Conservation (phyloP, 2,888 invertebrate species). For the Andrena trimmerana region DNA sequence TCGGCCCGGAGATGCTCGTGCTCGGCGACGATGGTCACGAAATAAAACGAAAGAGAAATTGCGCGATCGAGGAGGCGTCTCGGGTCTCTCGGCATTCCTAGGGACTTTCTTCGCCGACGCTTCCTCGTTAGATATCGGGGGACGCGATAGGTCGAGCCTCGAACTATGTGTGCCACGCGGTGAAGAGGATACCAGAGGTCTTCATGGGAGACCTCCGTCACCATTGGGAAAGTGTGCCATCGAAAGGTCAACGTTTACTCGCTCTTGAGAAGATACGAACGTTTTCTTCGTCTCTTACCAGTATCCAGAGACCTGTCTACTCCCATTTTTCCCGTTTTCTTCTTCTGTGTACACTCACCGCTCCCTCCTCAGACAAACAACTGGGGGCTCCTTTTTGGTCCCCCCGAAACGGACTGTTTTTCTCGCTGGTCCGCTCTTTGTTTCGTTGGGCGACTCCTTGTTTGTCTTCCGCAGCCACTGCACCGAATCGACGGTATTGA, state of each 20-base stretch:
- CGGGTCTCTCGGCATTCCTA: slow-evolving; percentile 46
- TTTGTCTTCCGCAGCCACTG: not conserved
- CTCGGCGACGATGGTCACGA: slow-evolving; percentile 18
- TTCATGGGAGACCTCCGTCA: slow-evolving; percentile 55
- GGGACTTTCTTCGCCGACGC: slow-evolving; percentile 56
- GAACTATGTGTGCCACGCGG: slow-evolving; percentile 68
- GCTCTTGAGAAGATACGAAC: slow-evolving; percentile 37
- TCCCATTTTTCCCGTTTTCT: slow-evolving; percentile 8
- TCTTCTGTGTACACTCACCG: slow-evolving; percentile 15
- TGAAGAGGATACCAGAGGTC: slow-evolving; percentile 61
- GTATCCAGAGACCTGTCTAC: slow-evolving; percentile 20
- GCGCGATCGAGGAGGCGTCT: slow-evolving; percentile 30
- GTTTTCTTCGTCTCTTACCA: slow-evolving; percentile 53
- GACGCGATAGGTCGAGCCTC: slow-evolving; percentile 62
- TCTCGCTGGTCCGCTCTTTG: slow-evolving; percentile 1
- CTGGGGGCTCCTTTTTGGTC: not conserved
- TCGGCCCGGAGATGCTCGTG: slow-evolving; percentile 2
- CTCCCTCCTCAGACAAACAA: not conserved
- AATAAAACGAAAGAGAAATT: slow-evolving; percentile 60
- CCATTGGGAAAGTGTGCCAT: slow-evolving; percentile 80
- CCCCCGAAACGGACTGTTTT: slow-evolving; percentile 6
- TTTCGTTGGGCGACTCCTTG: slow-evolving; percentile 11
- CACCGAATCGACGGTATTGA: slow-evolving; percentile 4
- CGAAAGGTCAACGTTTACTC: slow-evolving; percentile 79
- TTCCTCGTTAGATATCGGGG: slow-evolving; percentile 58